These are phyloP conservation scores for Bovichtus variegatus DNA, from an alignment of 2,797 vertebrate genomes.

Conservation along the genomic window DNA sequence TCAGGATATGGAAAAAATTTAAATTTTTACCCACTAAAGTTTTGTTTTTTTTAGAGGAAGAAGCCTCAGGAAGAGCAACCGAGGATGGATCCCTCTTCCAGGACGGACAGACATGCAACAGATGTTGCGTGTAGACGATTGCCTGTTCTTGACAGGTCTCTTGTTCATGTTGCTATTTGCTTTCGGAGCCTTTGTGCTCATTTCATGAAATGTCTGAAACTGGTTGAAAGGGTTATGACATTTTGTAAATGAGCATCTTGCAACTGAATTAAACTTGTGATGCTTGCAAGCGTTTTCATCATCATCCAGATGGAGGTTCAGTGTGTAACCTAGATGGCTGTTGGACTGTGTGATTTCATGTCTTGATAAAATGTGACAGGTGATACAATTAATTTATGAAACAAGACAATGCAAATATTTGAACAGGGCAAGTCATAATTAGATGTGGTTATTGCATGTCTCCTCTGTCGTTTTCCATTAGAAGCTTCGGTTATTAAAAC, in stretches of 20 bases:
- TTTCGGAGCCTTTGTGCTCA: not conserved
- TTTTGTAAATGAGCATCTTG: slow-evolving; percentile 56
- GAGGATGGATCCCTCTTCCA: not conserved
- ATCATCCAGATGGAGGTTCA: slow-evolving; percentile 48
- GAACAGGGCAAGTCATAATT: slow-evolving; percentile 39
- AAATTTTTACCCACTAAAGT: too few species aligned
- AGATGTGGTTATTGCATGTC: slow-evolving; percentile 12
- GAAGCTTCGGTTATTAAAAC: slow-evolving; percentile 6
- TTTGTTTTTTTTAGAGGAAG: not conserved
- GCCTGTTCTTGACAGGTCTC: not conserved
- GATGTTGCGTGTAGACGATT: not conserved
- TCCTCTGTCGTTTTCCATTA: slow-evolving; percentile 43
- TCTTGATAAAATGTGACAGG: slow-evolving; percentile 62
- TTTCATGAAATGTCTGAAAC: slow-evolving; percentile 8
- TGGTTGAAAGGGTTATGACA: slow-evolving; percentile 28
- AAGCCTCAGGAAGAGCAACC: not conserved
- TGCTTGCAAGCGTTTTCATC: slow-evolving; percentile 57
- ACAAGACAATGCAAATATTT: slow-evolving; percentile 65
- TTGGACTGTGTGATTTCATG: slow-evolving; percentile 58
- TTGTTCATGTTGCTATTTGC: not conserved
- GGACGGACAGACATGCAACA: not conserved
- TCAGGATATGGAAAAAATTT: not conserved
- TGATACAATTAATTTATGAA: slow-evolving; percentile 63
- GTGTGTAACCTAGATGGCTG: slow-evolving; percentile 52
- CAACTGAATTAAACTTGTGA: slow-evolving; percentile 49